Conservation (phyloP, 2,113 vertebrate genomes). For the human (Homo sapiens) region GRCh38 chrX:22392501-22393000, state of each 20-base stretch:
- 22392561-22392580: slow-evolving; percentile 58
- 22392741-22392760: slow-evolving; percentile 67
- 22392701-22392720: slow-evolving; percentile 32
- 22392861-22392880: slow-evolving; percentile 66
- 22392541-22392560: slow-evolving; percentile 58
- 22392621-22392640: background rate
- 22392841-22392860: slow-evolving; percentile 75
- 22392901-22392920: slow-evolving; percentile 67
- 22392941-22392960: slow-evolving; percentile 54
- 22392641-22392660: slow-evolving; percentile 49
- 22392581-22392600: slow-evolving; percentile 43
- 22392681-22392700: background rate
- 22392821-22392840: slow-evolving; percentile 67
- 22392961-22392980: slow-evolving; percentile 66
- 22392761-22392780: slow-evolving; percentile 71
- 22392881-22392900: slow-evolving; percentile 72
- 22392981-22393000: slow-evolving; percentile 51
- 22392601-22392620: background rate
- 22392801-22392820: slow-evolving; percentile 78
- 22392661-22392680: background rate
- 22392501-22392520: slow-evolving; percentile 69
- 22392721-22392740: slow-evolving; percentile 49
- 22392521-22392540: slow-evolving; percentile 60
- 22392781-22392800: slow-evolving; percentile 70
- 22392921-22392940: slow-evolving; percentile 63